Evolutionary conservation across 1,140 invertebrate genomes (phyloP).

Genomic region (Dreissena rostriformis): DNA sequence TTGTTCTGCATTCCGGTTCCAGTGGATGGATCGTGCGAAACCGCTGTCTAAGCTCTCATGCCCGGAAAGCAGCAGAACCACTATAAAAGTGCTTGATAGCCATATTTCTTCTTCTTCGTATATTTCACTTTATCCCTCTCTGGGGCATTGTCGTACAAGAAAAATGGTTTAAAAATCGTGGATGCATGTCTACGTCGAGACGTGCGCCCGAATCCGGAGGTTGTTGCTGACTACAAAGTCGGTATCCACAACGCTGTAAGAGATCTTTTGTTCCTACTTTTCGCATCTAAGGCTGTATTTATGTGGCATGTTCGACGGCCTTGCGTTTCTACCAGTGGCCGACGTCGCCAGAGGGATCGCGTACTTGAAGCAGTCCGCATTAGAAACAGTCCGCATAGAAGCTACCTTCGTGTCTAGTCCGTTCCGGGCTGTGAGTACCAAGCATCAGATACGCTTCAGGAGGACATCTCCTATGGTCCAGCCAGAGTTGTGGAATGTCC

Average conservation of each 20-base stretch:
- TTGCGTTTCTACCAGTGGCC: slow-evolving; percentile 50
- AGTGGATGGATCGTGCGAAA: not conserved
- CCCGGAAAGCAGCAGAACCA: not conserved
- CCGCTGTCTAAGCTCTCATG: slow-evolving; percentile 9
- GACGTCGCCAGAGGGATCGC: slow-evolving; percentile 41
- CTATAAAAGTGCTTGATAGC: slow-evolving; percentile 15
- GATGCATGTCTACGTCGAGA: slow-evolving; percentile 1
- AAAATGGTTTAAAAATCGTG: too few relatives aligned
- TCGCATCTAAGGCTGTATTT: too few relatives aligned
- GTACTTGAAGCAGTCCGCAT: slow-evolving; percentile 1
- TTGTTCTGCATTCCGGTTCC: slow-evolving; percentile 1
- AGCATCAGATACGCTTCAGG: too few relatives aligned
- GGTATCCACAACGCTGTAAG: slow-evolving; percentile 2
- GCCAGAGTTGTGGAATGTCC: too few relatives aligned
- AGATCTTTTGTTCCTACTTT: not conserved
- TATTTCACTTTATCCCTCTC: too few relatives aligned
- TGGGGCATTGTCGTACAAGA: too few relatives aligned
- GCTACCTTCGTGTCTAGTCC: too few relatives aligned
- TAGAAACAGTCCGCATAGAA: not conserved
- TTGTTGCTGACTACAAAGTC: slow-evolving; percentile 11
- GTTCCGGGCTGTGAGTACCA: too few relatives aligned
- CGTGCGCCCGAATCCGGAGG: slow-evolving; percentile 1
- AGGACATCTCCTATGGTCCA: too few relatives aligned
- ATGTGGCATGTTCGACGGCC: slow-evolving; percentile 45
- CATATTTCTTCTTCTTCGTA: too few relatives aligned